Conservation (phyloP, 2,888 invertebrate species). For the Sphaerophoria taeniata region DNA sequence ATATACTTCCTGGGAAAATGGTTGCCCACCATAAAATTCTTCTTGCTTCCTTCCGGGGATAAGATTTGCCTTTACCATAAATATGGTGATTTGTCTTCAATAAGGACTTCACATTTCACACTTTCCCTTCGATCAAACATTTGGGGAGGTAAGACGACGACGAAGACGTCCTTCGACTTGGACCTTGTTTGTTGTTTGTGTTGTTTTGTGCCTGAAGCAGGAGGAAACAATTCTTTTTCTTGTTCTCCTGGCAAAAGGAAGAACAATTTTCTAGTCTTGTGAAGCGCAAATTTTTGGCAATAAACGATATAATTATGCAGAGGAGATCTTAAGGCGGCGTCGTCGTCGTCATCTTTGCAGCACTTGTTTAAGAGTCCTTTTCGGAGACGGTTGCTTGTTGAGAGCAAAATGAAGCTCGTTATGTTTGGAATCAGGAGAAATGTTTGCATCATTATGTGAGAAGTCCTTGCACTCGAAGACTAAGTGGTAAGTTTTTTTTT, state of each 20-base stretch:
- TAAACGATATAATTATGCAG: slow-evolving; percentile 71
- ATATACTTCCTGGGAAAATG: slow-evolving; percentile 49
- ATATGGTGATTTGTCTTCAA: slow-evolving; percentile 56
- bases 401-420: slow-evolving; percentile 55
- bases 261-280: slow-evolving; percentile 58
- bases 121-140: slow-evolving; percentile 15
- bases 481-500: slow-evolving; percentile 16
- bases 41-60: not conserved
- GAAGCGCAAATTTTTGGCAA: slow-evolving; percentile 64
- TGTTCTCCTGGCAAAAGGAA: not conserved
- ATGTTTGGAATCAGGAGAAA: slow-evolving; percentile 27
- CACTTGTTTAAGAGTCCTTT: not conserved
- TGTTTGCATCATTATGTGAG: slow-evolving; percentile 45
- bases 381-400: not conserved
- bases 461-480: slow-evolving; percentile 44
- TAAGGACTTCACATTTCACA: slow-evolving; percentile 23
- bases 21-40: slow-evolving; percentile 55
- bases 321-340: slow-evolving; percentile 6
- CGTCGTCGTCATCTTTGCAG: not conserved
- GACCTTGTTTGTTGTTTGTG: slow-evolving; percentile 8
- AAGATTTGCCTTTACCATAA: slow-evolving; percentile 12
- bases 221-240: too few relatives aligned
- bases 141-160: too few relatives aligned
- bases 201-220: not conserved
- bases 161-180: slow-evolving; percentile 22